Percentiles rank a stretch among this genome's conserved stretches.
Evolutionary conservation across 53 echinoderm and acorn worm species (phyloP).

Genomic region (Pentamera pediparva): DNA sequence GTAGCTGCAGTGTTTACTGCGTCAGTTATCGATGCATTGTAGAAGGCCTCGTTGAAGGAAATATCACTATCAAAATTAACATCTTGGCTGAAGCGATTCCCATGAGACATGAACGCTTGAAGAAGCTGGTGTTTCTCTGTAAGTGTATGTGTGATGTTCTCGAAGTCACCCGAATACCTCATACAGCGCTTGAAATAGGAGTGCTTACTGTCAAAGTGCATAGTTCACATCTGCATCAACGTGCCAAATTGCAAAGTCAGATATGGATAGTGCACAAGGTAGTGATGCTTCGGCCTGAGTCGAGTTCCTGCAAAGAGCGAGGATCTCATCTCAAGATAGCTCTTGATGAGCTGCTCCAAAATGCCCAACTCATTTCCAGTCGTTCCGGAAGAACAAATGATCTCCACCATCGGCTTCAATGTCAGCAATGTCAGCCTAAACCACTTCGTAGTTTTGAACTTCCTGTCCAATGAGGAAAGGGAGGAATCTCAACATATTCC

Average conservation of each 20-base stretch:
- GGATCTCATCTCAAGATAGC: neutral
- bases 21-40: neutral
- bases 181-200: conserved; percentile 31
- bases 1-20: neutral
- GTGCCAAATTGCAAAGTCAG: conserved; percentile 48
- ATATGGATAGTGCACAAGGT: conserved; percentile 35
- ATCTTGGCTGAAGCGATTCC: conserved; percentile 20
- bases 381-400: conserved; percentile 25
- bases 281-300: conserved; percentile 54
- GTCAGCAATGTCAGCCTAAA: conserved; percentile 25
- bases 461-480: conserved; percentile 35
- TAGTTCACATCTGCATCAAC: conserved; percentile 47
- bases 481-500: conserved; percentile 40
- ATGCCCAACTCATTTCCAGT: neutral
- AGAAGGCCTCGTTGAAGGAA: neutral
- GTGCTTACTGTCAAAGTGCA: conserved; percentile 57
- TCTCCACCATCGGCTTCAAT: conserved; percentile 36
- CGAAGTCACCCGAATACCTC: neutral
- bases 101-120: conserved; percentile 39
- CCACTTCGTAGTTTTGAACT: conserved; percentile 34
- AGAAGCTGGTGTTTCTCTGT: conserved; percentile 51
- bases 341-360: neutral
- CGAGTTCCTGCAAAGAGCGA: conserved; percentile 30
- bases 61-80: neutral
- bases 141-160: neutral